Conservation (phyloP, 2,113 vertebrate genomes). For the Chascanopsetta lugubris region DNA sequence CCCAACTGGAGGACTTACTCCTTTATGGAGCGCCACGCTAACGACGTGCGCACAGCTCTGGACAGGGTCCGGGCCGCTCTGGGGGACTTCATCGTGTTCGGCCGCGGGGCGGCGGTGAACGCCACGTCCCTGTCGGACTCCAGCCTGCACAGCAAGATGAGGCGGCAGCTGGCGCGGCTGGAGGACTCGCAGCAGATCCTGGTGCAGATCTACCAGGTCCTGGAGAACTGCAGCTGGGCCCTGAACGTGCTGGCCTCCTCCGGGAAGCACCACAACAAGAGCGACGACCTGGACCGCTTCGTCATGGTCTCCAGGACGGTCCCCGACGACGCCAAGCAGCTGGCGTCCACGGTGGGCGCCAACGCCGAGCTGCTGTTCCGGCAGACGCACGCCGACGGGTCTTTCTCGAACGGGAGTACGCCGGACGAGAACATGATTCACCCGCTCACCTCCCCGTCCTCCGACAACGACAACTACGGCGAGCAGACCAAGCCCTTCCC, state of each 20-base stretch:
- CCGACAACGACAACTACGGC: conserved; percentile 79
- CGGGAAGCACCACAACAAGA: conserved; percentile 84
- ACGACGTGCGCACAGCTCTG: conserved; percentile 84
- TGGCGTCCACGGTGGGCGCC: conserved; percentile 87
- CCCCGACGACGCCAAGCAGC: conserved; percentile 90
- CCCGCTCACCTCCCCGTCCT: conserved; percentile 67
- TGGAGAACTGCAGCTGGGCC: conserved; percentile 88
- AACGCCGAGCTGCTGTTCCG: conserved; percentile 88
- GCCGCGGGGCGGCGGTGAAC: conserved; percentile 83
- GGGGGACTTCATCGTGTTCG: conserved; percentile 87
- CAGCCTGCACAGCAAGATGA: conserved; percentile 87
- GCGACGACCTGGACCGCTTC: conserved; percentile 91
- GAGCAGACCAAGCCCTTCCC: conserved; percentile 77
- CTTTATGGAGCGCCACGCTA: conserved; percentile 88
- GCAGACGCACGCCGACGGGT: conserved; percentile 57
- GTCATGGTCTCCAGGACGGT: conserved; percentile 92
- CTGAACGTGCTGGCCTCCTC: conserved; percentile 79
- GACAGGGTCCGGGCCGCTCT: conserved; percentile 85
- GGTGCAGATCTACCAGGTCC: conserved; percentile 85
- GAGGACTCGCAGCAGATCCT: conserved; percentile 96
- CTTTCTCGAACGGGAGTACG: conserved; percentile 48
- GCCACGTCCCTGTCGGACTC: conserved; percentile 85
- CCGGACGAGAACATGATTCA: conserved; percentile 65
- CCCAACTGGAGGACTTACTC: conserved; percentile 88
- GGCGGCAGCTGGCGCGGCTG: conserved; percentile 88